Percentiles rank a stretch among this genome's conserved stretches.
Conservation (phyloP, 2,113 vertebrate genomes). For the Zosterops hypoxanthus region DNA sequence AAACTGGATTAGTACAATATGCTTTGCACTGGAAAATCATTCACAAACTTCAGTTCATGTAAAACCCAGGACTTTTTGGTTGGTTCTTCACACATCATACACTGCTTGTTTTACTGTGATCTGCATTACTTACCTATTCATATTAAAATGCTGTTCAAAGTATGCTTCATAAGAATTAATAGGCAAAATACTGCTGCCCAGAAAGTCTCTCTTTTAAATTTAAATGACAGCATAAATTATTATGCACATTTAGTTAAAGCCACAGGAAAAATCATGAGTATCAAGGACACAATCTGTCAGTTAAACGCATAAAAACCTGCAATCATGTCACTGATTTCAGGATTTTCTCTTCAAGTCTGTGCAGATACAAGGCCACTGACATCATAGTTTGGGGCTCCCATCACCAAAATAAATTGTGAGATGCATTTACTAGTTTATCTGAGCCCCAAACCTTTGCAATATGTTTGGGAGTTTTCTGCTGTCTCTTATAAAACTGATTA, state of each 20-base stretch:
- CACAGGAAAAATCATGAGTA: background rate
- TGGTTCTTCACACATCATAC: background rate
- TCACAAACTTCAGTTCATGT: background rate
- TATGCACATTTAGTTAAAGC: background rate
- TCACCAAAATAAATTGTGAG: background rate
- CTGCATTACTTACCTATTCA: slow-evolving; percentile 7
- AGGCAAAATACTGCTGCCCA: slow-evolving; percentile 7
- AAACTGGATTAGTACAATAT: slow-evolving; percentile 58
- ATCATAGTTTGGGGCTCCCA: background rate
- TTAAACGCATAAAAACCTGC: background rate
- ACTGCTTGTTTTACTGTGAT: slow-evolving; percentile 8
- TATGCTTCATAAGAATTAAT: slow-evolving; percentile 9
- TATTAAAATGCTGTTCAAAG: slow-evolving; percentile 22
- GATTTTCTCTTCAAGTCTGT: background rate
- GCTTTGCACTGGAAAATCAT: slow-evolving; percentile 30
- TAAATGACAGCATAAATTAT: slow-evolving; percentile 33
- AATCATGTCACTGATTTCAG: background rate
- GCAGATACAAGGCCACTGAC: background rate
- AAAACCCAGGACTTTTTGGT: background rate
- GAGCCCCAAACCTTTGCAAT: background rate
- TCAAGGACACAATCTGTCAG: background rate
- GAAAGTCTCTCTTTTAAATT: slow-evolving; percentile 36
- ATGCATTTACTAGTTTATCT: background rate
- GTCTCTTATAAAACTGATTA: slow-evolving; percentile 5
- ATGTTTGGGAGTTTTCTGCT: background rate